Base-by-base conservation (phyloP, 2,797 vertebrate genomes). In the Molossus molossus region DNA sequence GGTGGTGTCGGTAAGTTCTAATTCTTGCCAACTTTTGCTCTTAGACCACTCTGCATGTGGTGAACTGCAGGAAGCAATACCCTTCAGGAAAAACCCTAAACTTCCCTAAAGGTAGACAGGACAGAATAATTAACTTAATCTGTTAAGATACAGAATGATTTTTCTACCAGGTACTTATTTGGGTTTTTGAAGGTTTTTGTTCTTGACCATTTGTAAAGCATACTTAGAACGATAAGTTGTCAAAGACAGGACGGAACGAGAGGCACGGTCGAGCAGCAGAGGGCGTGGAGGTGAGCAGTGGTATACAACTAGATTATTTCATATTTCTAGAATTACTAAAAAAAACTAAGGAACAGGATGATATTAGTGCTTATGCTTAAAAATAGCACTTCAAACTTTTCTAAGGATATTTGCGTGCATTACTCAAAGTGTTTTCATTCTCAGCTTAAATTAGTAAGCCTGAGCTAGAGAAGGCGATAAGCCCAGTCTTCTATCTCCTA, bases 21-120 rank as follows among this genome's bases (percentile, higher is more conserved):
- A 65, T 86, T 84, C 62, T 79, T 85, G 55, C 72, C 82, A 29
- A 7, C 77, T 87, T 92, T 60, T 86, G 21, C 60, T 67, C 27
- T 65, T 57, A 67, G 60, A 79, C 15, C 45, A 29, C 33, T 76
- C 81, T 81, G 27, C 67, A 70, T 45, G 25, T n/a, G 79, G n/a
- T 45, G 18, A 17, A 37, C 55, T 53, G 5, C 69, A 79, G 33
- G 48, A 62, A 96, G 50, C 25, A 62, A 15, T 45, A 58, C 67
- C 18, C 40, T 91, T 96, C n/a, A 55, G 57, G 58, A 94, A 69
- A 81, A 80, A 60, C 21, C 18, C 40, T 77, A 50, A 89, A 53
- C 45, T 81, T 67, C 76, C 17, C 64, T 76, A 83, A 91, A 91
- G 20, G 25, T 75, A 64, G 64, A 67, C 58, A 29, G 27, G 23